phyloP scores from a whole-genome alignment of 1,140 invertebrate species.

The Ectropis grisescens region DNA sequence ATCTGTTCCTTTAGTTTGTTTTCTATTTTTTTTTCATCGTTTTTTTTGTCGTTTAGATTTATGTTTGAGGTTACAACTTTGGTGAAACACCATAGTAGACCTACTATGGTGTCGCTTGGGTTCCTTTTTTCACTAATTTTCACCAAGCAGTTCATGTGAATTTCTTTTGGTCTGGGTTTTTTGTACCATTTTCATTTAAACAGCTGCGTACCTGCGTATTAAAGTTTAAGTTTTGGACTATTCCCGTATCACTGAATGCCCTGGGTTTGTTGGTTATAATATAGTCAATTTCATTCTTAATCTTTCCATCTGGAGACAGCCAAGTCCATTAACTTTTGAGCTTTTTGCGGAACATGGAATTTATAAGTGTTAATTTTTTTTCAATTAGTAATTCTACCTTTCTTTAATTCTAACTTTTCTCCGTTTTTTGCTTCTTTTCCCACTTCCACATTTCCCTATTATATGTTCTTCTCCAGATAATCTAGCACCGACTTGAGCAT shows the following conservation, averaged over 20 bases:
- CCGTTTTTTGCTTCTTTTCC: constrained; percentile 19
- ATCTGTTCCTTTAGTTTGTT: constrained; percentile 1
- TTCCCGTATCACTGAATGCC: constrained; percentile 6
- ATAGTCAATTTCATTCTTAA: constrained; percentile 10
- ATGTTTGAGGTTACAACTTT: too few species aligned
- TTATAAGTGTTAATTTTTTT: constrained; percentile 7
- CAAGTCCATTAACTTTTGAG: constrained; percentile 9
- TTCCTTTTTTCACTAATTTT: too few species aligned
- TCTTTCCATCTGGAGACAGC: constrained; percentile 5
- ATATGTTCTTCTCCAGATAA: constrained; percentile 6
- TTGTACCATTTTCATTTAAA: constrained; percentile 5
- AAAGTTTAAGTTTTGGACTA: constrained; percentile 12
- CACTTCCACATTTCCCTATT: constrained; percentile 13
- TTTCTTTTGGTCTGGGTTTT: too few species aligned
- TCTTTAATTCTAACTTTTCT: constrained; percentile 5
- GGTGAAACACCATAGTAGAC: too few species aligned
- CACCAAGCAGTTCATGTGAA: too few species aligned
- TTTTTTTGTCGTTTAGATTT: too few species aligned
- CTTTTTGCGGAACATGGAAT: constrained; percentile 8
- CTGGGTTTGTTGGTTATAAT: constrained; percentile 11
- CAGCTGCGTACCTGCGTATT: constrained; percentile 15
- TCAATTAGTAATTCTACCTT: constrained; percentile 10
- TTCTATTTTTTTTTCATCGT: background rate
- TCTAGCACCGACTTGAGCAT: constrained; percentile 6
- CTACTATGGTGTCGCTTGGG: too few species aligned